These are phyloP conservation scores for Neomonachus schauinslandi DNA, from an alignment of 2,113 vertebrate genomes.

Conservation along the genomic window DNA sequence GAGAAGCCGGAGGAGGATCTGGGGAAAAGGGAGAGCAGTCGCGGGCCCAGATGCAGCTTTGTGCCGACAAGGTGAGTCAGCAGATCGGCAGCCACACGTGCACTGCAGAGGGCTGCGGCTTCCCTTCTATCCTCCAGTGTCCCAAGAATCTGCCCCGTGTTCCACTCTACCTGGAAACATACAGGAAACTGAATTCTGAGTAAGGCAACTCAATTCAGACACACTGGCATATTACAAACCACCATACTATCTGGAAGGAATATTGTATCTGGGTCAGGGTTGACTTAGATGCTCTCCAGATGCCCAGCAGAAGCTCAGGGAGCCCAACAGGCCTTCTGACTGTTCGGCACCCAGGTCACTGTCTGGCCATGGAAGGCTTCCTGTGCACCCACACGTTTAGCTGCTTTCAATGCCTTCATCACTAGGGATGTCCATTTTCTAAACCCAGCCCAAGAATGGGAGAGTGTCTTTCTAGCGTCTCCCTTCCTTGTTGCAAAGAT, in stretches of 20 bases:
- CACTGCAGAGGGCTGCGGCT: not conserved
- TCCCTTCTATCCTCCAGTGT: not conserved
- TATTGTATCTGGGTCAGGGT: not conserved
- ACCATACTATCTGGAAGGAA: not conserved
- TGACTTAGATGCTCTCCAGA: not conserved
- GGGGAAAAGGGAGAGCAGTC: not conserved
- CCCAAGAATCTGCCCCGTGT: not conserved
- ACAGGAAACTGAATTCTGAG: not conserved
- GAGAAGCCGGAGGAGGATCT: not conserved
- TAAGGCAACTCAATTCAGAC: not conserved
- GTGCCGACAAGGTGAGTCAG: not conserved
- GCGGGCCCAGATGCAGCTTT: not conserved
- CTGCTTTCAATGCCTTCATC: not conserved
- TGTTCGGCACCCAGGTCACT: not conserved
- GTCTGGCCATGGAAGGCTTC: too few relatives aligned
- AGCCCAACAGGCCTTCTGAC: not conserved
- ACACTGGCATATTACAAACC: not conserved
- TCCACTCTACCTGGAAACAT: not conserved
- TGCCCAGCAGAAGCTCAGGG: not conserved
- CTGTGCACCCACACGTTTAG: too few relatives aligned
- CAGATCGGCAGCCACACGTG: not conserved
- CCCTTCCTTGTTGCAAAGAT: not conserved
- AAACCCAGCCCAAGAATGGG: not conserved
- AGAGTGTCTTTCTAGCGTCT: not conserved
- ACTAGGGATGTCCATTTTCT: not conserved